A percentile compares a stretch with the other conserved stretches of the same genome.
Evolutionary conservation across 2,888 invertebrate genomes (phyloP).

Genomic region (Cremastobaeus sp.): DNA sequence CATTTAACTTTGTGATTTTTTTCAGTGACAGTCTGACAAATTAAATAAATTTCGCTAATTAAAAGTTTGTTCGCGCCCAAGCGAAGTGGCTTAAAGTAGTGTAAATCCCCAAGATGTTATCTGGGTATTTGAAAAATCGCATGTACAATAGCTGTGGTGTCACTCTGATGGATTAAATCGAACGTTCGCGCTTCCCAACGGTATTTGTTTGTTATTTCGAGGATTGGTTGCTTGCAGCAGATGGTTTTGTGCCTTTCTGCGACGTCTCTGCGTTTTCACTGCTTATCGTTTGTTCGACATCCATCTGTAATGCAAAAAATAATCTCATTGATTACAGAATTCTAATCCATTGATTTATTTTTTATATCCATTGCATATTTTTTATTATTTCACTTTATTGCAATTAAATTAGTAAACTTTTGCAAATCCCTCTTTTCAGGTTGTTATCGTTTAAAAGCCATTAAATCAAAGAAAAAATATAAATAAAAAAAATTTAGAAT

Average conservation of each 20-base stretch:
- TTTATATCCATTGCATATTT: too few relatives aligned
- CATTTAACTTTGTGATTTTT: too few relatives aligned
- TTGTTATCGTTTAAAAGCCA: too few relatives aligned
- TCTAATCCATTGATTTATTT: background rate
- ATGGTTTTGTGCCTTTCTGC: conserved; percentile 72
- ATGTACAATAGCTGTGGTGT: conserved; percentile 7
- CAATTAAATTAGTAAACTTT: too few relatives aligned
- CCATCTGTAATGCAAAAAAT: conserved; percentile 69
- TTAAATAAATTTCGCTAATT: conserved; percentile 14
- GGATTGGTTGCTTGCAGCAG: conserved; percentile 69
- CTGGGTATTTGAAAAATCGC: conserved; percentile 19
- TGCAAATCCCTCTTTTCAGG: too few relatives aligned
- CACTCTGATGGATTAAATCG: conserved; percentile 39
- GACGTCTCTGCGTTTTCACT: conserved; percentile 74
- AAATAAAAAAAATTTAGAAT: too few relatives aligned
- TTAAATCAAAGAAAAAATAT: too few relatives aligned
- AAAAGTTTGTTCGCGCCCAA: conserved; percentile 13
- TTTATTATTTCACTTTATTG: too few relatives aligned
- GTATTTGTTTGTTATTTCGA: conserved; percentile 75
- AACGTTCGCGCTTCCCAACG: conserved; percentile 54
- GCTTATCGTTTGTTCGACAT: conserved; percentile 71
- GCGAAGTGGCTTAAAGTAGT: too few relatives aligned
- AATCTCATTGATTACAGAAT: background rate
- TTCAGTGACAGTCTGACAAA: conserved; percentile 11
- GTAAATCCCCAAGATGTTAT: too few relatives aligned